Base-by-base conservation (phyloP, 2,888 invertebrate species). In the Gandaritis pyraliata region DNA sequence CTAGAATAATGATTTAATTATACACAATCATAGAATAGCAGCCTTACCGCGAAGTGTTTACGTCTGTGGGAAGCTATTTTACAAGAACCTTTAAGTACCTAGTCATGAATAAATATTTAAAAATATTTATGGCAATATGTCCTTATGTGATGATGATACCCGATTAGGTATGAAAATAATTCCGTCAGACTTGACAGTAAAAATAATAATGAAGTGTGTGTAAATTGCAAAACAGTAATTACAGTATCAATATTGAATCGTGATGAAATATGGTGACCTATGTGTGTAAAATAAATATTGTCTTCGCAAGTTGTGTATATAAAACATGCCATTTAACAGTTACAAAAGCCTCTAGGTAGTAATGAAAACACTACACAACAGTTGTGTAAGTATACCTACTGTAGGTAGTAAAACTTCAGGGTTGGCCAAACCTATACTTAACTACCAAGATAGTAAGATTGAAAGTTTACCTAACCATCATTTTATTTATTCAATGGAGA, bases 1-100 rank as follows among this genome's bases (percentile, higher is more conserved):
- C 64, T 50, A 56, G 49, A 64, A 60, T 64, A 64, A 58, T 61
- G 38, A 29, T 63, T 58, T 58, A 67, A 60, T 65, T 52, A 65
- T 52, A 57, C 51, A 62, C 55, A 58, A 63, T 63, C 50, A 63
- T 58, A 13, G 49, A 47, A 48, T 52, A 41, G 43, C 33, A 33
- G 33, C 6, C 23, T 23, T 23, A 23, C 23, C 1, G 33, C 10
- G 8, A 33, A 8, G 33, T 23, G 23, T 23, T 23, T 23, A 23
- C 23, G 23, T 23, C 6, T 55, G 61, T 55, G 6, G n/a, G 12
- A 56, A 61, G 58, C 30, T 18, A 59, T 58, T 58, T 65, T 38
- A 38, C 38, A 38, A 38, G 38, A 11, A 38, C 12, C 36, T 38
- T 4, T 38, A 38, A 12, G 12, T 12, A 11, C 36, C 3, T 12